Conservation (phyloP, 1,140 invertebrate genomes). For the Aricia agestis region DNA sequence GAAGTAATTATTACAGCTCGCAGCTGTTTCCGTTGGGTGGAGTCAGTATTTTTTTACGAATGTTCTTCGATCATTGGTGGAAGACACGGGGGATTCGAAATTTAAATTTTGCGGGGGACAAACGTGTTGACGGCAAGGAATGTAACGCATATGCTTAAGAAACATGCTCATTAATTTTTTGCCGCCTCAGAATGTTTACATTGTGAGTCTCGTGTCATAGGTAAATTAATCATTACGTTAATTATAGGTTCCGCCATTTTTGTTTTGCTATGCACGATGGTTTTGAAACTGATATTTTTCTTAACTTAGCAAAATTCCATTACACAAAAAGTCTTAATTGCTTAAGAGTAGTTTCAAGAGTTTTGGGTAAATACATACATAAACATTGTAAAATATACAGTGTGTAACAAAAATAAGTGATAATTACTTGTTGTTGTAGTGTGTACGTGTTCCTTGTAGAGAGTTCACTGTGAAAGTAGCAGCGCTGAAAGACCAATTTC, state of each 20-base stretch:
- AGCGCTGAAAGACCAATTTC: too few relatives aligned
- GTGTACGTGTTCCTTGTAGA: too few relatives aligned
- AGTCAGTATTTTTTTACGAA: constrained; percentile 58
- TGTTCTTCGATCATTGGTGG: constrained; percentile 61
- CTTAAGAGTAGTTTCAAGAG: too few relatives aligned
- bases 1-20: constrained; percentile 63
- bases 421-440: too few relatives aligned
- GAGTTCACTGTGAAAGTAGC: too few relatives aligned
- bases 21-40: constrained; percentile 72
- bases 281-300: neutral
- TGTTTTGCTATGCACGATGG: neutral
- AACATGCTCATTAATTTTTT: constrained; percentile 48
- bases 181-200: constrained; percentile 18
- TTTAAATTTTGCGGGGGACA: constrained; percentile 68
- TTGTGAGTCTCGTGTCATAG: neutral
- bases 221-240: neutral
- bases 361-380: too few relatives aligned
- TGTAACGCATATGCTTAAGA: constrained; percentile 61
- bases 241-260: neutral
- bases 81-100: constrained; percentile 58
- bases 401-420: too few relatives aligned
- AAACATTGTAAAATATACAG: too few relatives aligned
- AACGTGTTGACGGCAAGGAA: constrained; percentile 57
- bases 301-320: too few relatives aligned
- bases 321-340: too few relatives aligned